Evolutionary conservation across 2,888 invertebrate species (phyloP).

Genomic region (Abrostola triplasia): DNA sequence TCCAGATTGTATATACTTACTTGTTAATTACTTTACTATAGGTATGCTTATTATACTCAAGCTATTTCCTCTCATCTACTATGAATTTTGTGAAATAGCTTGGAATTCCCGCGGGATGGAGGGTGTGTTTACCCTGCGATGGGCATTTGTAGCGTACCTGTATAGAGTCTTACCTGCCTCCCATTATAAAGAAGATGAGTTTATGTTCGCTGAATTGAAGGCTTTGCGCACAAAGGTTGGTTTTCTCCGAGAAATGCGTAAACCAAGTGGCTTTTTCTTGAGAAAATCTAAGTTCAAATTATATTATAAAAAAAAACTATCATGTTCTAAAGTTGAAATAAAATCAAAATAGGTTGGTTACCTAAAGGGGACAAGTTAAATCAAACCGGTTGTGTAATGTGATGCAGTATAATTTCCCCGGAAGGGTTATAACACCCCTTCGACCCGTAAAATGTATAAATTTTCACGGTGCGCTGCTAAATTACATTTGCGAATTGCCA

Average conservation of each 20-base stretch:
- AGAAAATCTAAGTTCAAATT: too few species aligned
- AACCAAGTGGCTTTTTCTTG: not conserved
- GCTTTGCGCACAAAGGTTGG: not conserved
- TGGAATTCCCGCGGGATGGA: conserved; percentile 10
- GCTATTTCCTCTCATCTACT: conserved; percentile 11
- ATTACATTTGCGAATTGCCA: conserved; percentile 38
- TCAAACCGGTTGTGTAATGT: conserved; percentile 28
- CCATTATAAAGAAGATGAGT: not conserved
- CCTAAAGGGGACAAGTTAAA: conserved; percentile 13
- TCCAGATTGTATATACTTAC: too few species aligned
- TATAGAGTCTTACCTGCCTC: conserved; percentile 15
- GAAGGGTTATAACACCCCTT: conserved; percentile 27
- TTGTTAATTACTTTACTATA: too few species aligned
- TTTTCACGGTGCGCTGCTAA: conserved; percentile 24
- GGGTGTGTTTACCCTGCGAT: not conserved
- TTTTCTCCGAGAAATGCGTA: not conserved
- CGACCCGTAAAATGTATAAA: conserved; percentile 37
- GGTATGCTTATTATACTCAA: not conserved
- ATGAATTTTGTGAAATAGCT: conserved; percentile 25
- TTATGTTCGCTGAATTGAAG: not conserved
- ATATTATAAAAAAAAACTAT: too few species aligned
- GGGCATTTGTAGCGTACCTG: conserved; percentile 14
- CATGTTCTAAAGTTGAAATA: too few species aligned
- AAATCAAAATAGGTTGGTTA: not conserved
- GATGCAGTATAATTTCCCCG: conserved; percentile 28